Evolutionary conservation across 2,888 invertebrate species (phyloP).

Genomic region (Eugnorisma glareosa): DNA sequence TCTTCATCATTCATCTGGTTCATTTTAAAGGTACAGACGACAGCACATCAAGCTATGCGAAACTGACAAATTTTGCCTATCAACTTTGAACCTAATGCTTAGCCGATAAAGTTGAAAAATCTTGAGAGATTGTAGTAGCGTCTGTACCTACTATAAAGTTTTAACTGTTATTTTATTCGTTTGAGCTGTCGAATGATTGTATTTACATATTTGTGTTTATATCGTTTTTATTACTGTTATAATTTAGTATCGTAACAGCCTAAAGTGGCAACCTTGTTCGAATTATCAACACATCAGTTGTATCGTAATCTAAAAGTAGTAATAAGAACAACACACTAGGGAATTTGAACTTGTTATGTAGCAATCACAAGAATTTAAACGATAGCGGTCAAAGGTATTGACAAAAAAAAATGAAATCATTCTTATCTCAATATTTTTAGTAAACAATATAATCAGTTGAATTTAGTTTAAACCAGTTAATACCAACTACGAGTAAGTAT

Average conservation of each 20-base stretch:
- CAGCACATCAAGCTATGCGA: too few relatives aligned
- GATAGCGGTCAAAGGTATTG: constrained; percentile 17
- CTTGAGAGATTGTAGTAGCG: too few relatives aligned
- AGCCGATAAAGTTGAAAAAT: too few relatives aligned
- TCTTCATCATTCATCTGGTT: constrained; percentile 47
- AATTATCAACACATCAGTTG: constrained; percentile 45
- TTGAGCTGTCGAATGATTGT: constrained; percentile 13
- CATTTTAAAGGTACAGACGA: constrained; percentile 26
- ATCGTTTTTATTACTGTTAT: constrained; percentile 34
- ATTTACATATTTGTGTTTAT: constrained; percentile 35
- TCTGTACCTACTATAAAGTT: constrained; percentile 29
- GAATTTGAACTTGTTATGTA: constrained; percentile 47
- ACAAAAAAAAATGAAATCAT: constrained; percentile 14
- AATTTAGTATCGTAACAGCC: constrained; percentile 11
- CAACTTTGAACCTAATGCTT: too few relatives aligned
- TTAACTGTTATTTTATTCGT: constrained; percentile 47
- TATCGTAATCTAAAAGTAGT: constrained; percentile 44
- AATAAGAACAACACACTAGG: constrained; percentile 44
- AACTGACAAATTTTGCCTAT: too few relatives aligned
- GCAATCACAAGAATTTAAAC: constrained; percentile 18
- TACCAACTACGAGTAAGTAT: constrained; percentile 17
- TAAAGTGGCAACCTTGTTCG: constrained; percentile 45
- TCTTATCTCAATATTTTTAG: constrained; percentile 33
- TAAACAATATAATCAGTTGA: constrained; percentile 2
- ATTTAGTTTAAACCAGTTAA: constrained; percentile 29